These are phyloP conservation scores for Protonemura montana DNA, from an alignment of 2,888 invertebrate species.

Conservation along the genomic window DNA sequence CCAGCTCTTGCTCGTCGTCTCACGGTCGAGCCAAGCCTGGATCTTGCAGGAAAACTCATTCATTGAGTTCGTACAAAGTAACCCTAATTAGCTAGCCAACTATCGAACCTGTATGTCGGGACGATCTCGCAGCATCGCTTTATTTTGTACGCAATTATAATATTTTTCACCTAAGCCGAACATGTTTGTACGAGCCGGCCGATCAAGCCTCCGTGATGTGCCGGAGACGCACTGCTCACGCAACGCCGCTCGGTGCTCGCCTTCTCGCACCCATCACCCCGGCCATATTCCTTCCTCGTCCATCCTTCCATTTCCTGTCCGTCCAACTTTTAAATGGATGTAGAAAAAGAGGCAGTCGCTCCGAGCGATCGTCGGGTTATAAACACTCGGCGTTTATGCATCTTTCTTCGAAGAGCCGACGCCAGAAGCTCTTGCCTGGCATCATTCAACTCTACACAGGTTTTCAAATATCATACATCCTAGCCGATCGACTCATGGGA, in stretches of 20 bases:
- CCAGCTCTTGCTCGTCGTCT: background rate
- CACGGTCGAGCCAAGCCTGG: background rate
- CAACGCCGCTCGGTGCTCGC: background rate
- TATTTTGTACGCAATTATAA: conserved; percentile 12
- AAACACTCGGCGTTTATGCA: conserved; percentile 33
- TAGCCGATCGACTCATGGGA: background rate
- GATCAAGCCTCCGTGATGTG: background rate
- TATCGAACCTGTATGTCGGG: background rate
- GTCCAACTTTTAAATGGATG: conserved; percentile 27
- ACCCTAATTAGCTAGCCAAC: background rate
- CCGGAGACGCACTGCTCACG: background rate
- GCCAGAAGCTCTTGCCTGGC: conserved; percentile 18
- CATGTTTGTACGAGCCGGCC: background rate
- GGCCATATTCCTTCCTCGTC: conserved; percentile 1
- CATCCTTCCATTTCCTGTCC: conserved; percentile 31
- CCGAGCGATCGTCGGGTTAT: conserved; percentile 18
- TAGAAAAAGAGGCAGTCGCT: conserved; percentile 20
- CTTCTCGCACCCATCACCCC: background rate
- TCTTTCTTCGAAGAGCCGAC: conserved; percentile 17
- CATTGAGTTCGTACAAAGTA: background rate
- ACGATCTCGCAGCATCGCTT: background rate
- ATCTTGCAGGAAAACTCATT: too few species aligned
- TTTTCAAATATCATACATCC: background rate
- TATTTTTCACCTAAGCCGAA: background rate
- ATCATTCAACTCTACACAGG: background rate